phyloP scores from a whole-genome alignment of 2,888 invertebrate species.

The Patella caerulea region DNA sequence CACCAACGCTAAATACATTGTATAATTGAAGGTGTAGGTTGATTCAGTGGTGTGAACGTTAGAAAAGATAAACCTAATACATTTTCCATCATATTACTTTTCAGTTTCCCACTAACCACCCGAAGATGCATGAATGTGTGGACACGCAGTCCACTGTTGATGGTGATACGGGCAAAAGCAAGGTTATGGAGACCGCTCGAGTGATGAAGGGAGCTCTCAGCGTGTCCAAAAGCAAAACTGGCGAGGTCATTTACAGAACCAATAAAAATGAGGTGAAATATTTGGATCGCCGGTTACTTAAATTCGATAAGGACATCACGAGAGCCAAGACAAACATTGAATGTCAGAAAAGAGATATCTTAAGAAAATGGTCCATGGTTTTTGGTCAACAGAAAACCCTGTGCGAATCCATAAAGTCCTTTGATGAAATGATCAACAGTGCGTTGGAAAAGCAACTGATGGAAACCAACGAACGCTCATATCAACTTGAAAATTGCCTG shows the following conservation, averaged over 20 bases:
- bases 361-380: slow-evolving; percentile 40
- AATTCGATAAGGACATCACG: slow-evolving; percentile 35
- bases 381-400: slow-evolving; percentile 42
- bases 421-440: slow-evolving; percentile 38
- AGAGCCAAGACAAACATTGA: slow-evolving; percentile 27
- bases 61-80: too few relatives aligned
- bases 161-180: slow-evolving; percentile 42
- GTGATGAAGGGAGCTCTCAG: slow-evolving; percentile 57
- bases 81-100: neutral
- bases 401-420: slow-evolving; percentile 36
- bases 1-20: too few relatives aligned
- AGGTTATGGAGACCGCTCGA: slow-evolving; percentile 48
- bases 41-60: too few relatives aligned
- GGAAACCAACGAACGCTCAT: neutral
- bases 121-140: slow-evolving; percentile 44
- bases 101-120: neutral
- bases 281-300: slow-evolving; percentile 39
- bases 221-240: slow-evolving; percentile 53
- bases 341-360: slow-evolving; percentile 30
- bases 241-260: slow-evolving; percentile 51
- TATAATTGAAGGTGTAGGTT: too few relatives aligned
- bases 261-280: slow-evolving; percentile 51
- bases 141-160: slow-evolving; percentile 47
- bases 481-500: neutral
- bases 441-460: slow-evolving; percentile 27